Conservation (phyloP, 1,140 invertebrate genomes). For the Proctacanthus coquilletti region DNA sequence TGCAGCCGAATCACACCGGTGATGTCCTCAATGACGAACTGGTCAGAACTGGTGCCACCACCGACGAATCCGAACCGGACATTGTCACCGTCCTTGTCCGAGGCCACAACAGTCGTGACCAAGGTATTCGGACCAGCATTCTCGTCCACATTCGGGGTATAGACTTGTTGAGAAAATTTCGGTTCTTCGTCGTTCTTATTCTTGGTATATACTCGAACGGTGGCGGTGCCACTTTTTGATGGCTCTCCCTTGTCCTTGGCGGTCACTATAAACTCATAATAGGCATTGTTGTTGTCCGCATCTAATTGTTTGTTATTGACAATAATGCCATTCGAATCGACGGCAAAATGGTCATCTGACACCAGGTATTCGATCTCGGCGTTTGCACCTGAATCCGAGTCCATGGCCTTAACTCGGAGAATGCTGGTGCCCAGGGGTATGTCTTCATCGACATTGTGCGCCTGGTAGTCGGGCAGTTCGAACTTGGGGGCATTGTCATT, state of each 20-base stretch:
- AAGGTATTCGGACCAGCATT: slow-evolving; percentile 87
- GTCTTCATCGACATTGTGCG: slow-evolving; percentile 88
- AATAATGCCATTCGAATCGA: slow-evolving; percentile 80
- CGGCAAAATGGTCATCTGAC: slow-evolving; percentile 81
- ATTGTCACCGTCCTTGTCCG: slow-evolving; percentile 90
- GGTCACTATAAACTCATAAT: slow-evolving; percentile 84
- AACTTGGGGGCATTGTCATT: slow-evolving; percentile 92
- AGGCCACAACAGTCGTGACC: slow-evolving; percentile 86
- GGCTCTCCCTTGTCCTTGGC: slow-evolving; percentile 89
- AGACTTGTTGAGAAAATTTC: slow-evolving; percentile 90
- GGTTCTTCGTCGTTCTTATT: slow-evolving; percentile 95
- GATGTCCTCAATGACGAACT: slow-evolving; percentile 90
- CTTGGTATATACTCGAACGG: slow-evolving; percentile 85
- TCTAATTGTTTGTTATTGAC: slow-evolving; percentile 86
- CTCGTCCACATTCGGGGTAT: slow-evolving; percentile 90
- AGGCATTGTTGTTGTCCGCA: slow-evolving; percentile 91
- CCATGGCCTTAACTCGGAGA: slow-evolving; percentile 81
- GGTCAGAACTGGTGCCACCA: slow-evolving; percentile 72
- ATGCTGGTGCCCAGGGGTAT: slow-evolving; percentile 81
- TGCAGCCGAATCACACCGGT: slow-evolving; percentile 86
- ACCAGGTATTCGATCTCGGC: slow-evolving; percentile 88
- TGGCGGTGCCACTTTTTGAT: slow-evolving; percentile 77
- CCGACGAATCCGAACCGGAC: slow-evolving; percentile 87
- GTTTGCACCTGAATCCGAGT: slow-evolving; percentile 81
- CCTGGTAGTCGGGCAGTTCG: slow-evolving; percentile 87